Evolutionary conservation across 1,140 invertebrate species (phyloP), one percentile per base, ranked within the genome.

Genomic region (Leptestheria dahalacensis): DNA sequence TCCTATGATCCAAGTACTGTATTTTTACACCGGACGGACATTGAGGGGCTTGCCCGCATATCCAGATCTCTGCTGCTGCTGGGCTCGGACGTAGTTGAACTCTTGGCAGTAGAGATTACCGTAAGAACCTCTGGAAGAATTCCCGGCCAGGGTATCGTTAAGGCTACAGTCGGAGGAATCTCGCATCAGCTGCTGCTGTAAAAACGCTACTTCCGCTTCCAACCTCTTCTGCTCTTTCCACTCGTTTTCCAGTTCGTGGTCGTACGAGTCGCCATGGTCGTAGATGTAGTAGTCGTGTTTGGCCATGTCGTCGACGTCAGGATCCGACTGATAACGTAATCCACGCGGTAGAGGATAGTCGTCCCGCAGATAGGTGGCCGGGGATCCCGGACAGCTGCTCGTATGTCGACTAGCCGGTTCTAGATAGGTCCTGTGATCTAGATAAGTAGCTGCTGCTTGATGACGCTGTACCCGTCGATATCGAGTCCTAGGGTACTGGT

Each of bases 151-250:
- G 46, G 46, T n/a, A 3, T 52, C 50, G 50, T 52, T 12, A n/a
- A 25, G 10, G 50, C 28, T 25, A 52, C 28, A 52, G 10, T 52
- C 53, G 26, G 26, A 26, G 26, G 53, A 29, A 33, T 21, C 26
- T 2, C 33, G 26, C 11, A 29, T 25, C 53, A 55, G 33, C 26
- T 55, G 53, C 26, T 33, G 53, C 3, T 33, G 53, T 10, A 55
- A 33, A 18, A 26, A 55, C 10, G 53, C 53, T n/a, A 55, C 33
- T 25, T 55, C 26, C 21, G 23, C 26, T 55, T 55, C 53, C 26
- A 55, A 28, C 21, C 53, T 24, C 20, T 55, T 26, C 53, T 55
- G 53, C 33, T 55, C 53, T 55, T 28, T 33, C 28, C 33, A 41
- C 6, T 41, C 33, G 6, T 15, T 41, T 9, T 6, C 33, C 6